Evolutionary conservation across 2,888 invertebrate genomes (phyloP).

Genomic region (Athalia cordata): DNA sequence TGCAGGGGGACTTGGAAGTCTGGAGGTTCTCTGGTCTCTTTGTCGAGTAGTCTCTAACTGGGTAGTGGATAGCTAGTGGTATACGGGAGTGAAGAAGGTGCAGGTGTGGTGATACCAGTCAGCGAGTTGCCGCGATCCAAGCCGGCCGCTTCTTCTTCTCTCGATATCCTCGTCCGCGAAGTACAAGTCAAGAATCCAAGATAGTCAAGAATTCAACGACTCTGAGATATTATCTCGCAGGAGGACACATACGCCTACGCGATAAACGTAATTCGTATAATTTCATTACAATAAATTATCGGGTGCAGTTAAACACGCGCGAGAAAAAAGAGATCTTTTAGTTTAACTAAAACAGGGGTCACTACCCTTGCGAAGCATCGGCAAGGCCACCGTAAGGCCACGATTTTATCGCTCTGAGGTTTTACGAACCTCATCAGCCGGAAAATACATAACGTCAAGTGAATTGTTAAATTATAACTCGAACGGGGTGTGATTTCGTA

Average conservation of each 20-base stretch:
- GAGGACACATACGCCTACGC: no score
- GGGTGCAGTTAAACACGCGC: background rate
- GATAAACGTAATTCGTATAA: no score
- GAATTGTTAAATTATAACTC: no score
- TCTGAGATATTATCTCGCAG: no score
- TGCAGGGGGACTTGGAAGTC: constrained; percentile 37
- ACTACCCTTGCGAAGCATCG: constrained; percentile 25
- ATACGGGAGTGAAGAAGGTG: background rate
- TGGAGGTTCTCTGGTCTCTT: constrained; percentile 1
- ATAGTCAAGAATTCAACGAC: background rate
- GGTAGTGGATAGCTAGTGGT: background rate
- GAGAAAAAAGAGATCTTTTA: background rate
- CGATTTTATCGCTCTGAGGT: background rate
- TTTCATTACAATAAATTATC: background rate
- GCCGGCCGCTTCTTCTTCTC: constrained; percentile 19
- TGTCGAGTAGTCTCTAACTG: no score
- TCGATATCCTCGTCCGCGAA: constrained; percentile 1
- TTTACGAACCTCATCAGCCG: constrained; percentile 9
- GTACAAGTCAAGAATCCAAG: background rate
- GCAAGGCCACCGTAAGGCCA: constrained; percentile 23
- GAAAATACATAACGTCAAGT: background rate
- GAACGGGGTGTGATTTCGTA: no score
- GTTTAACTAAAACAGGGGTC: constrained; percentile 13
- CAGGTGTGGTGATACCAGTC: constrained; percentile 35
- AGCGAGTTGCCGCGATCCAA: constrained; percentile 34